phyloP scores from a whole-genome alignment of 2,797 vertebrate species.

The Chiroxiphia lanceolata region DNA sequence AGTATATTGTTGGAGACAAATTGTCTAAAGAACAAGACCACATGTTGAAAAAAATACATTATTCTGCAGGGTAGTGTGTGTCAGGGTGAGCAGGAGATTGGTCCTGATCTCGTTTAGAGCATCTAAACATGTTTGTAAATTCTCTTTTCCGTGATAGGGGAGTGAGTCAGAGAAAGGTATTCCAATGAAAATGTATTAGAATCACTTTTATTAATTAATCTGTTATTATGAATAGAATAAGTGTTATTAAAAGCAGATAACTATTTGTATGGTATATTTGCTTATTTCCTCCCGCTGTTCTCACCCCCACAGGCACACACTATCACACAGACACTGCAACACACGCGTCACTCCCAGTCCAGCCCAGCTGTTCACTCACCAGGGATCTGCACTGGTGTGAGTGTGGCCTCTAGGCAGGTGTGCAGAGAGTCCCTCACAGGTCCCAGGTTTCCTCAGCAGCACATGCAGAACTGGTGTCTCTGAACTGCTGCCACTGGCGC shows the following conservation, averaged over 20 bases:
- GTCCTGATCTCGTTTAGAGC: background rate
- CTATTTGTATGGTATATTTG: rapidly evolving
- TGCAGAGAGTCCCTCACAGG: background rate
- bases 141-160: background rate
- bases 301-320: rapidly evolving
- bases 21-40: background rate
- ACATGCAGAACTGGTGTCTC: background rate
- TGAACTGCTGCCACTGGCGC: background rate
- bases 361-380: background rate
- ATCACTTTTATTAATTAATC: background rate
- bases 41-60: background rate
- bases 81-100: background rate
- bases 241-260: background rate
- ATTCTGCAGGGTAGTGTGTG: background rate
- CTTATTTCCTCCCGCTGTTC: rapidly evolving
- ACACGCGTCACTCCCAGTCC: rapidly evolving
- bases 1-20: background rate
- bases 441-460: background rate
- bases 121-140: background rate
- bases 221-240: background rate
- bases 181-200: background rate
- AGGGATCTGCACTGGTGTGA: background rate
- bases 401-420: background rate
- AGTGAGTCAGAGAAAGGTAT: background rate
- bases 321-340: background rate